phyloP scores from a whole-genome alignment of 2,888 invertebrate genomes.

The Orthonevra nobilis region DNA sequence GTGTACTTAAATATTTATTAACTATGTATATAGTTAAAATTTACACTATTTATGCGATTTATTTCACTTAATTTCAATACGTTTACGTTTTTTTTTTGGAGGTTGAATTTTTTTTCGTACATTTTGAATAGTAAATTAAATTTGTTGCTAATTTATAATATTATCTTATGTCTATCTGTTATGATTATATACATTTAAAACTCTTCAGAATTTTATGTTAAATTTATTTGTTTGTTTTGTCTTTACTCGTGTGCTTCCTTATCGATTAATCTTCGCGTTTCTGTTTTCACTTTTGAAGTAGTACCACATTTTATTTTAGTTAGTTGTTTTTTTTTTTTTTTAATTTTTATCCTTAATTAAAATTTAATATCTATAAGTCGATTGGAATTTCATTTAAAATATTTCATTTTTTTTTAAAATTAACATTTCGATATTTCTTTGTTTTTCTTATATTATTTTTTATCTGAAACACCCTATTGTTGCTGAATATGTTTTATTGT shows the following conservation, averaged over 20 bases:
- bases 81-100: conserved; percentile 39
- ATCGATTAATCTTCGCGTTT: not conserved
- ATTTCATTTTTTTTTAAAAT: conserved; percentile 30
- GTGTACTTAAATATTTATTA: conserved; percentile 33
- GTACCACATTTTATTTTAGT: conserved; percentile 55
- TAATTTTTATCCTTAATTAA: conserved; percentile 43
- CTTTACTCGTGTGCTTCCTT: conserved; percentile 3
- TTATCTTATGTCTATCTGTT: conserved; percentile 43
- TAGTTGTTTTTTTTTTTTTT: conserved; percentile 10
- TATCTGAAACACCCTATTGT: conserved; percentile 60
- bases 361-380: conserved; percentile 67
- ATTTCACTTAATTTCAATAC: conserved; percentile 1
- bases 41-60: conserved; percentile 42
- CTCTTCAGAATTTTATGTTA: conserved; percentile 39
- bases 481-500: conserved; percentile 64
- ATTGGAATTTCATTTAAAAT: conserved; percentile 55
- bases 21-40: conserved; percentile 20
- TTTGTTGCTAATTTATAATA: conserved; percentile 52
- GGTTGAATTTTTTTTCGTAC: conserved; percentile 24
- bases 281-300: conserved; percentile 59
- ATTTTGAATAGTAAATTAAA: conserved; percentile 40
- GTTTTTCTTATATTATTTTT: conserved; percentile 4
- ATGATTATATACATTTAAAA: conserved; percentile 68
- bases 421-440: not conserved
- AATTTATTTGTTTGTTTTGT: conserved; percentile 42